Evolutionary conservation across 2,888 invertebrate genomes (phyloP).

Genomic region (Stratiomys singularior): DNA sequence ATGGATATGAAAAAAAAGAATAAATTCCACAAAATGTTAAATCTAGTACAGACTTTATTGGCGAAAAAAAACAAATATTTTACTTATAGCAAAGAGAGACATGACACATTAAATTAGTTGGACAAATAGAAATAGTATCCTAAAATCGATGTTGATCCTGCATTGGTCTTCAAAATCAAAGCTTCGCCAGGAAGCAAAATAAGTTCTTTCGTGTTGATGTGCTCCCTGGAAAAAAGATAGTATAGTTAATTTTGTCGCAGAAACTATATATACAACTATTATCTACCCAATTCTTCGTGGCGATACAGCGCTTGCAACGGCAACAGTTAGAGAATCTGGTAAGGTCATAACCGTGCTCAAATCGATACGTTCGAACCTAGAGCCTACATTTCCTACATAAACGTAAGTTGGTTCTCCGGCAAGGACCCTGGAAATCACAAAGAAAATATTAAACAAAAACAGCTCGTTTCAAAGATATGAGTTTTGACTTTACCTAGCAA

Average conservation of each 20-base stretch:
- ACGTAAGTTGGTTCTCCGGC: constrained; percentile 15
- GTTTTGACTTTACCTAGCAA: constrained; percentile 58
- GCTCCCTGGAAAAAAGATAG: constrained; percentile 59
- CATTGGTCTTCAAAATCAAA: constrained; percentile 55
- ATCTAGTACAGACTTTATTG: no score
- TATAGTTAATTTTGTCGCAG: constrained; percentile 60
- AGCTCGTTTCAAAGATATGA: not conserved
- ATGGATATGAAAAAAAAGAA: no score
- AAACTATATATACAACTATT: constrained; percentile 28
- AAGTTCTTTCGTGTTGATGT: constrained; percentile 54
- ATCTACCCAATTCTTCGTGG: constrained; percentile 30
- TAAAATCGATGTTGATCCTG: not conserved
- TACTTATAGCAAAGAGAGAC: no score
- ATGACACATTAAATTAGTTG: not conserved
- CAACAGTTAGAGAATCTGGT: constrained; percentile 3
- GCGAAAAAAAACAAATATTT: no score
- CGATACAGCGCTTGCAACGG: constrained; percentile 7
- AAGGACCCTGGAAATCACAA: no score
- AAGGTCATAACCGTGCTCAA: not conserved
- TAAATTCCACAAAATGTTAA: no score
- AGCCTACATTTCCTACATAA: constrained; percentile 13
- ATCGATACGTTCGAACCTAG: constrained; percentile 20
- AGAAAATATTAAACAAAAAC: not conserved
- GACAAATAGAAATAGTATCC: constrained; percentile 29
- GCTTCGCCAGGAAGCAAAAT: constrained; percentile 60